Conservation (phyloP, 2,888 invertebrate genomes). For the Sturmia bella region DNA sequence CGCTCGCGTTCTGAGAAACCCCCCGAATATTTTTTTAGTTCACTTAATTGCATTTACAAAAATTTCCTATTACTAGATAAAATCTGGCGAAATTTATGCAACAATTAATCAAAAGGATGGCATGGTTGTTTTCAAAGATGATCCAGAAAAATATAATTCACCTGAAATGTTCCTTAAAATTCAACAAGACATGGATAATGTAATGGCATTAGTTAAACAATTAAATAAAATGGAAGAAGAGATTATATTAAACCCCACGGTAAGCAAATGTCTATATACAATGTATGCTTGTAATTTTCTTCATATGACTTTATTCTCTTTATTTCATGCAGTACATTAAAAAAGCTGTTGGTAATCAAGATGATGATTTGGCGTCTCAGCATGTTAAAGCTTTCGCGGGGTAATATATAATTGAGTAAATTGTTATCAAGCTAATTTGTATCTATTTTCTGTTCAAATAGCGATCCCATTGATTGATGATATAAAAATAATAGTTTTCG, state of each 20-base stretch:
- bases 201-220: constrained; percentile 93
- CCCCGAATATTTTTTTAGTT: background rate
- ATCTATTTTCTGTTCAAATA: constrained; percentile 57
- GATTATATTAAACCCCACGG: constrained; percentile 94
- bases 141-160: constrained; percentile 96
- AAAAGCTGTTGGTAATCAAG: constrained; percentile 85
- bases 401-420: constrained; percentile 71
- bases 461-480: constrained; percentile 81
- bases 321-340: constrained; percentile 84
- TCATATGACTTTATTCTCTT: background rate
- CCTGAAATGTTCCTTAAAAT: constrained; percentile 92
- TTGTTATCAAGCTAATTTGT: background rate
- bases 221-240: constrained; percentile 97
- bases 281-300: background rate
- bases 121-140: constrained; percentile 98
- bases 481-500: constrained; percentile 62
- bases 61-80: constrained; percentile 86
- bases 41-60: background rate
- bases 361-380: constrained; percentile 83
- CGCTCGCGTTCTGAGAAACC: no score
- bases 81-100: constrained; percentile 97
- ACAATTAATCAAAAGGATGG: constrained; percentile 98
- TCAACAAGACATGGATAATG: constrained; percentile 92
- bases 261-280: constrained; percentile 72
- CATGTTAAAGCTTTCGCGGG: constrained; percentile 80